These are phyloP conservation scores for Drosophila helvetica DNA, from an alignment of 2,888 invertebrate species.

Conservation along the genomic window DNA sequence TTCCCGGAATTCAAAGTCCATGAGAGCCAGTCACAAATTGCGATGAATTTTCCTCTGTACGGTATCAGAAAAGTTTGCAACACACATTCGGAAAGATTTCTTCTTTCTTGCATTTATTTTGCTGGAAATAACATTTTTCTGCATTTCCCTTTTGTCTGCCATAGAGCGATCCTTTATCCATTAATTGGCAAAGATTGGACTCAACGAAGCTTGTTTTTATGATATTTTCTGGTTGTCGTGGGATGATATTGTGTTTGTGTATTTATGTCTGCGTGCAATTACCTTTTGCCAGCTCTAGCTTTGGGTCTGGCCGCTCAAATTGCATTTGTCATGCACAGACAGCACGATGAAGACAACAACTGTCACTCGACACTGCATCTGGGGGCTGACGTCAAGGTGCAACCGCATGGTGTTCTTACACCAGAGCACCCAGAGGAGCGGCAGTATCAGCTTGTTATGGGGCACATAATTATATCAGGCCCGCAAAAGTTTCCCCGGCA, in stretches of 20 bases:
- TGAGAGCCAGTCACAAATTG: neutral
- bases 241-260: no score
- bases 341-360: conserved; percentile 46
- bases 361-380: conserved; percentile 33
- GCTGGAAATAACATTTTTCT: no score
- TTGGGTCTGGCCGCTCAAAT: conserved; percentile 44
- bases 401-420: conserved; percentile 18
- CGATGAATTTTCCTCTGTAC: neutral
- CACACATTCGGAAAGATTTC: neutral
- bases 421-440: conserved; percentile 10
- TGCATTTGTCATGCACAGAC: conserved; percentile 72
- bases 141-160: no score
- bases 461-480: conserved; percentile 69
- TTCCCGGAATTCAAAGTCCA: conserved; percentile 10
- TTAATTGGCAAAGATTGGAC: no score
- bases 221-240: neutral
- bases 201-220: neutral
- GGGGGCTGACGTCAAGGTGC: conserved; percentile 5
- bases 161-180: no score
- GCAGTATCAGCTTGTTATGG: conserved; percentile 39
- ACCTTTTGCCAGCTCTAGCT: conserved; percentile 5
- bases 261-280: conserved; percentile 5
- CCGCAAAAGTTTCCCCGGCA: conserved; percentile 48
- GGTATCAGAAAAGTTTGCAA: neutral
- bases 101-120: no score